These are phyloP conservation scores for Dromococcyx pavoninus DNA, from an alignment of 2,797 vertebrate species.

Conservation along the genomic window DNA sequence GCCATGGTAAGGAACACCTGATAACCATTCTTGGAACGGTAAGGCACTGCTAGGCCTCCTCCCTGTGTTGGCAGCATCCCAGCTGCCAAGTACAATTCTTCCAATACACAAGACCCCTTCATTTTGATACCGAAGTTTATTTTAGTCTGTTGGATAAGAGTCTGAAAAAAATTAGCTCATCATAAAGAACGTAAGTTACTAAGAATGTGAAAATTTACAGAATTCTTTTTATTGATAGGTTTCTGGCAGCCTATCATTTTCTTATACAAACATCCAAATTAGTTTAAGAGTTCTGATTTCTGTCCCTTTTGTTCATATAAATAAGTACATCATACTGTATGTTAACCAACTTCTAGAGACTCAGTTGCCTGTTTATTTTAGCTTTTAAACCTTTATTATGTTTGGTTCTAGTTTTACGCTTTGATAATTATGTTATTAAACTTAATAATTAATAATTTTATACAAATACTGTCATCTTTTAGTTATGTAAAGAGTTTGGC, in stretches of 20 bases:
- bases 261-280: neutral
- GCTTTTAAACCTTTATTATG: neutral
- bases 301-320: neutral
- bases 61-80: fast-evolving
- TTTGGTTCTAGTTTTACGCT: neutral
- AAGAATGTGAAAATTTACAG: neutral
- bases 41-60: neutral
- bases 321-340: neutral
- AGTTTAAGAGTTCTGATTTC: neutral
- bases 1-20: neutral
- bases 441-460: neutral
- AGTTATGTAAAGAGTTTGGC: neutral
- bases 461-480: neutral
- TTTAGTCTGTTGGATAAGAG: neutral
- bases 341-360: neutral
- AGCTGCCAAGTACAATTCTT: neutral
- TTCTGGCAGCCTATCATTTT: neutral
- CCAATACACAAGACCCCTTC: neutral
- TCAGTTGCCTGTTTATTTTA: neutral
- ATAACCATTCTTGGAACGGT: neutral
- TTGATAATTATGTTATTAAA: conserved; percentile 1
- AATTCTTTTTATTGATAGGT: neutral
- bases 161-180: neutral
- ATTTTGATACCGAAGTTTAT: neutral
- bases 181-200: neutral